These are phyloP conservation scores for Chouioia cunea DNA, from an alignment of 2,888 invertebrate genomes.

Conservation along the genomic window DNA sequence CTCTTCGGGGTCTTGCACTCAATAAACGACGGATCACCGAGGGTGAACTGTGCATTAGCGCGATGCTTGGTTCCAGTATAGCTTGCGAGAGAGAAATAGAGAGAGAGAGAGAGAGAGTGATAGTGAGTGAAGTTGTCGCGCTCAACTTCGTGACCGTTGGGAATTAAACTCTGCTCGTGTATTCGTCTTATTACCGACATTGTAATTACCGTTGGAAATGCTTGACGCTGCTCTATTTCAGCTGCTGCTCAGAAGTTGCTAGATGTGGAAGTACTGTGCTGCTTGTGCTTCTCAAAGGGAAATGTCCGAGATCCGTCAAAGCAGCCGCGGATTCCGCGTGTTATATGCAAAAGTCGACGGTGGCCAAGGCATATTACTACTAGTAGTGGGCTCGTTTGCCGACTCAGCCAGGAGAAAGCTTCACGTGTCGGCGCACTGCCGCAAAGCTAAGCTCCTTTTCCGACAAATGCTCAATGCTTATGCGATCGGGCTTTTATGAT, in stretches of 20 bases:
- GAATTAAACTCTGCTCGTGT: conserved; percentile 34
- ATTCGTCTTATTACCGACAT: conserved; percentile 42
- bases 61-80: background rate
- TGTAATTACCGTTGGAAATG: conserved; percentile 43
- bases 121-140: too few species aligned
- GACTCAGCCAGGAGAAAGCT: conserved; percentile 3
- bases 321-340: conserved; percentile 9
- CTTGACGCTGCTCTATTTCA: conserved; percentile 15
- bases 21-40: conserved; percentile 10
- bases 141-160: conserved; percentile 12
- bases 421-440: too few species aligned
- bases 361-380: conserved; percentile 13
- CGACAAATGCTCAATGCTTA: too few species aligned
- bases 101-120: too few species aligned
- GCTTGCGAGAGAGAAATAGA: background rate
- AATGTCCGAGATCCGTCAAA: conserved; percentile 29
- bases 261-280: conserved; percentile 26
- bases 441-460: too few species aligned
- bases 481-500: too few species aligned
- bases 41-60: conserved; percentile 3
- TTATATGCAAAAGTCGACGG: conserved; percentile 9
- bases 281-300: conserved; percentile 17
- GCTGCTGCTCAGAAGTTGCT: conserved; percentile 27
- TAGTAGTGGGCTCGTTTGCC: conserved; percentile 29
- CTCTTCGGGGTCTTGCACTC: too few species aligned